phyloP scores from a whole-genome alignment of 2,888 invertebrate species.

The Sabatieria punctata region DNA sequence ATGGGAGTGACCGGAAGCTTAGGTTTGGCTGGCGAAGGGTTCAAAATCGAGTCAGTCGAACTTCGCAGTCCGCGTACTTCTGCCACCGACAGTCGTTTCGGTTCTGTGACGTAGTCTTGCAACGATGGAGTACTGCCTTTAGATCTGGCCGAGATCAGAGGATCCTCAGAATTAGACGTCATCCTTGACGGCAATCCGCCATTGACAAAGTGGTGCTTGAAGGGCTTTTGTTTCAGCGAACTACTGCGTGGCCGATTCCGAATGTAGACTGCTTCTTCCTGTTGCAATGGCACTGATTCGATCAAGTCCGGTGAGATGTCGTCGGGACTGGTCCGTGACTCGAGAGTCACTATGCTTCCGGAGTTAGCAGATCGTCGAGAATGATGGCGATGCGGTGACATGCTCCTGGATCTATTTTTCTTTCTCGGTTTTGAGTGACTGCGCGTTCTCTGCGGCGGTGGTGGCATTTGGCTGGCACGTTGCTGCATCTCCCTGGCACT shows the following conservation, averaged over 20 bases:
- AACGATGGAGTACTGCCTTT: background rate
- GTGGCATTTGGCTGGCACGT: background rate
- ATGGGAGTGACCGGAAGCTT: background rate
- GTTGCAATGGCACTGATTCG: background rate
- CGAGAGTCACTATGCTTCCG: background rate
- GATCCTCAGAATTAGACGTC: background rate
- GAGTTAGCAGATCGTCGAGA: no score
- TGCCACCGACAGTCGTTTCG: background rate
- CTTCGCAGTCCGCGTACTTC: constrained; percentile 3
- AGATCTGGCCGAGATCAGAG: background rate
- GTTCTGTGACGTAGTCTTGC: background rate
- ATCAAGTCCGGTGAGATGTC: background rate
- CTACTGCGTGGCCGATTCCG: background rate
- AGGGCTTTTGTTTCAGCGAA: background rate
- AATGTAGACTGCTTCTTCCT: no score
- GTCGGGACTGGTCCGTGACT: background rate
- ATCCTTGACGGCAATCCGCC: no score
- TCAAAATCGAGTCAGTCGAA: constrained; percentile 1
- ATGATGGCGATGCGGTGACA: no score
- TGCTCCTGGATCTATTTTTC: no score
- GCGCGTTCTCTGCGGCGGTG: background rate
- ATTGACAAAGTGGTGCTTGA: background rate
- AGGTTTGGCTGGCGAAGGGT: background rate
- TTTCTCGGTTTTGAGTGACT: no score
- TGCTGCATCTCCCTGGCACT: background rate